Base-by-base conservation (phyloP, 2,797 vertebrate genomes). In the Typhlichthys subterraneus region DNA sequence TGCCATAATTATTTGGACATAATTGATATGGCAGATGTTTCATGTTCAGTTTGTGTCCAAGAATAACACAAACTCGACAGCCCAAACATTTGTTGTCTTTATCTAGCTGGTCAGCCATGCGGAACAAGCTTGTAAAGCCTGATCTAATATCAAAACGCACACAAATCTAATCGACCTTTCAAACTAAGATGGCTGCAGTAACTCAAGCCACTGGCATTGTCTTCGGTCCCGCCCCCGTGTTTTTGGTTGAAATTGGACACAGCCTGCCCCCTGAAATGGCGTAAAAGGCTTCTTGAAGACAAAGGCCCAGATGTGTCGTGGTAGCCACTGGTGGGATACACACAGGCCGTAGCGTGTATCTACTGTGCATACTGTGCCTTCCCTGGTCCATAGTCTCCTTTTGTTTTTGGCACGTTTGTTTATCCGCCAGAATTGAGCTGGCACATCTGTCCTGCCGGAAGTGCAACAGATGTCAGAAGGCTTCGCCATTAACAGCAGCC, bases 161-260 rank as follows among this genome's bases (percentile, higher is more conserved):
- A 38, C 31, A 14, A 55, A 47, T 62, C 61, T 51, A 58, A 49
- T 69, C 69, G 64, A 77, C 57, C 72, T 77, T 74, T 73, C 70
- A 68, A 29, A 29, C 54, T 63, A 42, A 45, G 50, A 61, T 65
- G 67, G 55, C 62, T 53, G 49, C 45, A 14, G 85, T 75, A 84
- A 86, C 70, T 33, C 61, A 67, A 88, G 45, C 61, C 70, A 33
- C 31, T 72, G 71, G 82, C 80, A 72, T 80, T 80, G 73, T 76
- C 56, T 48, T 38, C 33, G 56, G 63, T 23, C 52, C 57, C 19
- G 61, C 60, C 31, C 62, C 52, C 12, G 2, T 19, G 8, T 57
- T 84, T 86, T 77, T 78, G 68, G 65, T 82, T 74, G 79, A 84
- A 89, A 84, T 70, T 69, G 70, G 75, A 85, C 76, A 60, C 80